Percentiles rank a stretch among this genome's conserved stretches.
Evolutionary conservation across 30 jellyfish, hydroid and myxozoan genomes (phyloP).

Genomic region (Pelagia noctiluca): DNA sequence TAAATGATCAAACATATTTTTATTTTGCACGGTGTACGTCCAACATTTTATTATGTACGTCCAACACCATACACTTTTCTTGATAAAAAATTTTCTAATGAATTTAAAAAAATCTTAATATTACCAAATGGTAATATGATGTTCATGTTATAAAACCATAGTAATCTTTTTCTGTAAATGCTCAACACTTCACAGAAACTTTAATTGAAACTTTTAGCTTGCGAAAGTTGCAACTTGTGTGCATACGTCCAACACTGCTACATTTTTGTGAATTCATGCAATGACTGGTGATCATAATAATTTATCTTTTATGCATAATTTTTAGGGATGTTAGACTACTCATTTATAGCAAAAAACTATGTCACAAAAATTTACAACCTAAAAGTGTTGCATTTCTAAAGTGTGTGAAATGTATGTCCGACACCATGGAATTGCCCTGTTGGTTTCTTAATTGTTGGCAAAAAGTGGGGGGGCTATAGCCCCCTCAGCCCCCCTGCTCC

Average conservation of each 20-base stretch:
- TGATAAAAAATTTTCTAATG: no score
- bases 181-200: constrained; percentile 1
- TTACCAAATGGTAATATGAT: neutral
- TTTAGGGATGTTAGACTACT: constrained; percentile 1
- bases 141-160: neutral
- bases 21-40: no score
- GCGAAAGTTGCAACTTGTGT: constrained; percentile 2
- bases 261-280: constrained; percentile 2
- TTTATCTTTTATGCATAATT: neutral
- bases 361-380: neutral
- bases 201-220: neutral
- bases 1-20: no score
- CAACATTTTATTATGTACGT: no score
- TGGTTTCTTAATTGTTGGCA: no score
- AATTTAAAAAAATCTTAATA: no score
- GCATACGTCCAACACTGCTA: constrained; percentile 5
- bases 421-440: neutral
- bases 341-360: neutral
- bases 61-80: no score
- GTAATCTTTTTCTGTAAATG: neutral
- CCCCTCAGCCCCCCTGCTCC: no score
- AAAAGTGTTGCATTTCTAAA: neutral
- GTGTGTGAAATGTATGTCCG: constrained; percentile 4
- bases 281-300: neutral
- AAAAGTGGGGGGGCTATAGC: no score